Evolutionary conservation across 2,113 vertebrate genomes (phyloP).

Genomic region (Malurus cyaneus): DNA sequence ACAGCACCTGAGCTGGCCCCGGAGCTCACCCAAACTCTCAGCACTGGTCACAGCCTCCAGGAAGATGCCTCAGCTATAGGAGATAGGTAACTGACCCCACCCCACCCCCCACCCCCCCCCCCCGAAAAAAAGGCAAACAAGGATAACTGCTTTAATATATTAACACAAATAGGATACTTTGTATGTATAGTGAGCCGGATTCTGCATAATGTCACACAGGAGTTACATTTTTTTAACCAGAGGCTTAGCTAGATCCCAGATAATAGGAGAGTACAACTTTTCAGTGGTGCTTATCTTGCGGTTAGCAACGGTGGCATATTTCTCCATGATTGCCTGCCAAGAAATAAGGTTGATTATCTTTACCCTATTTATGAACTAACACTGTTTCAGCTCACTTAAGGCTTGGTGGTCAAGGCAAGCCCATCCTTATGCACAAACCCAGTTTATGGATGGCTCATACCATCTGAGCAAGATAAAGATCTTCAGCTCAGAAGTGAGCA

Average conservation of each 20-base stretch:
- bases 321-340: constrained; percentile 81
- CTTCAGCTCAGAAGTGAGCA: background rate
- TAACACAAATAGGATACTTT: background rate
- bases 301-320: constrained; percentile 75
- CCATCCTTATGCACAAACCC: background rate
- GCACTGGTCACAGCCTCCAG: background rate
- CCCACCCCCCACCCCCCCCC: no score
- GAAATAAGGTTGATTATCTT: background rate
- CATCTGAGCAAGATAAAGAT: no score
- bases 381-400: background rate
- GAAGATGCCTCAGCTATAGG: background rate
- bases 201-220: background rate
- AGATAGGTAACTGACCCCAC: background rate
- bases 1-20: background rate
- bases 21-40: background rate
- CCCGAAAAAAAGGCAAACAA: background rate
- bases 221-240: background rate
- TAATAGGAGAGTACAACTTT: constrained; percentile 73
- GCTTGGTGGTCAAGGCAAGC: background rate
- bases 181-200: background rate
- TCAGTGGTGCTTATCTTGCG: constrained; percentile 75
- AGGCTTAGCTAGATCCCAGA: constrained; percentile 75
- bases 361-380: background rate
- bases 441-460: background rate
- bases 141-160: background rate